Evolutionary conservation across 2,888 invertebrate species (phyloP), one percentile per base, ranked within the genome.

Genomic region (Hemistola chrysoprasaria): DNA sequence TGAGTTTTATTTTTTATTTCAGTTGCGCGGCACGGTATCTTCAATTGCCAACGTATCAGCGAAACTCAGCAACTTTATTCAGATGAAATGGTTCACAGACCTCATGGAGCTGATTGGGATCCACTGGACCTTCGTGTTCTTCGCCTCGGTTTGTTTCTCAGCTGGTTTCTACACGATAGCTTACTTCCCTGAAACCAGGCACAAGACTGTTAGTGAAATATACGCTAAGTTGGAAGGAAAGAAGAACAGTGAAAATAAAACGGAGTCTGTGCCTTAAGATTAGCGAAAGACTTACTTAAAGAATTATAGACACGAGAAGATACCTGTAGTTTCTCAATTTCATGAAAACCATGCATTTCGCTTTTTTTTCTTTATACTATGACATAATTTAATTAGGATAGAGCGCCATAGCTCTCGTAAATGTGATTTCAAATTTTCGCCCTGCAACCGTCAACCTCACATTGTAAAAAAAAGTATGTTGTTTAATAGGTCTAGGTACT

Each of bases 11-110:
- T 31, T 33, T 45, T 0, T 11, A 8, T 75, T 76, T 2, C 75
- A 88, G 87, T 62, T 86, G 1, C 78, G 87, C 0, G 85, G 87
- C 20, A 85, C 82, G 11, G 87, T 88, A 1, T 85, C 86, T 1
- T 70, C 87, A 0, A 73, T 86, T 48, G 80, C 86, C 4, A 88
- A 86, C 71, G 74, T 85, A 8, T 76, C 78, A 52, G 83, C 86
- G 0, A 87, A 88, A 55, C 62, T 85, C 39, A 84, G 84, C 65
- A 88, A 87, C 62, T 88, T 88, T 56, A 44, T 84, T 22, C 87
- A 88, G 48, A 81, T 79, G 59, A 88, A 86, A 50, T 86, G 85
- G 84, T 88, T 88, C 71, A 77, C 78, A 0, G 65, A 64, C 6
- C 61, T 87, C 7, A 77, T 78, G 39, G 74, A 78, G 0, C 45